A percentile compares a stretch with the other conserved stretches of the same genome.
phyloP scores from a whole-genome alignment of 2,113 vertebrate genomes.

The Geothlypis trichas region DNA sequence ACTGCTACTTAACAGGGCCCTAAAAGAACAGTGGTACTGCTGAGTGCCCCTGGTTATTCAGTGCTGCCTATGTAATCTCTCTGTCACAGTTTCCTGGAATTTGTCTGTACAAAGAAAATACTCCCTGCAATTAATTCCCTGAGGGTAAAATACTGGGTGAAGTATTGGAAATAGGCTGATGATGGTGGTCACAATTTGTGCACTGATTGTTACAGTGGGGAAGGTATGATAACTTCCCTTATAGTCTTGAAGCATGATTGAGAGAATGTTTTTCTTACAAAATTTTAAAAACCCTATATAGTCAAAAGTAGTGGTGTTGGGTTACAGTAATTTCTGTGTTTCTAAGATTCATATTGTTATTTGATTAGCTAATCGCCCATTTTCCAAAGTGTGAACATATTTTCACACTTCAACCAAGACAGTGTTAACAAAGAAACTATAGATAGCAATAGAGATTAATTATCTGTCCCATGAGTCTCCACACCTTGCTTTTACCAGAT shows the following conservation, averaged over 20 bases:
- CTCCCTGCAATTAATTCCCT: neutral
- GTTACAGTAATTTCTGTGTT: conserved; percentile 73
- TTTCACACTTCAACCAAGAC: conserved; percentile 81
- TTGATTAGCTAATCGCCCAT: conserved; percentile 81
- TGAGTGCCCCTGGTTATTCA: neutral
- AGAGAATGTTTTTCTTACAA: conserved; percentile 30
- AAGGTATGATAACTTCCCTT: neutral
- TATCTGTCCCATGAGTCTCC: conserved; percentile 76
- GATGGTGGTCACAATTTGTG: neutral
- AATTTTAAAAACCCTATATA: neutral
- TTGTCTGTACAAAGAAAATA: neutral
- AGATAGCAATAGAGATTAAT: conserved; percentile 85
- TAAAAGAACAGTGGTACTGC: neutral
- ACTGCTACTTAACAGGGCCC: neutral
- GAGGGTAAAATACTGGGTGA: neutral
- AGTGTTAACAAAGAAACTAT: conserved; percentile 84
- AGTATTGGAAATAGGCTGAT: neutral
- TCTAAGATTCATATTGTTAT: conserved; percentile 78
- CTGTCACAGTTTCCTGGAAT: neutral
- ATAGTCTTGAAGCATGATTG: neutral
- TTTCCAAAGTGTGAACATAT: conserved; percentile 81
- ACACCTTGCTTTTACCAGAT: conserved; percentile 76
- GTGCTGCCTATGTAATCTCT: neutral
- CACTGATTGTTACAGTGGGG: neutral
- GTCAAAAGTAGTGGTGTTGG: conserved; percentile 56